Base-by-base conservation (phyloP, 2,888 invertebrate species). In the Microctonus brassicae region DNA sequence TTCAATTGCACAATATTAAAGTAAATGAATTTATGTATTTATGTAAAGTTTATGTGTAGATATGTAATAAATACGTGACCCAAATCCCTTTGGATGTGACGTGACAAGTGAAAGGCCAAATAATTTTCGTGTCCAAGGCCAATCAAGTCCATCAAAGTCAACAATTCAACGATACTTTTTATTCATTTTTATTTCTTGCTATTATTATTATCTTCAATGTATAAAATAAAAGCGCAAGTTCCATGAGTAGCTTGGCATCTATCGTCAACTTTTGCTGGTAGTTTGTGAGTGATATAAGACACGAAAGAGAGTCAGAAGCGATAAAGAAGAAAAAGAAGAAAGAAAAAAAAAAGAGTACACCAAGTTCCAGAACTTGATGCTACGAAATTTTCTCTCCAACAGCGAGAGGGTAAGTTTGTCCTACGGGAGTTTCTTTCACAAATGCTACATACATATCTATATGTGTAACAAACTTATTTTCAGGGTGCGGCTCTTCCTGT, bases 61-160 rank as follows among this genome's bases (percentile, higher is more conserved):
- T 33, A 17, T 58, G n/a, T 58, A n/a, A 58, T 29, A 20, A 60
- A 36, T 34, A 60, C 33, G 34, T 36, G 20, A 60, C 47, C 47
- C 29, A 57, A 29, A 20, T 34, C 20, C 33, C 20, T 60, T 60
- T 60, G 20, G 10, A 57, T 26, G 13, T 34, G 34, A 22, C 20
- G 22, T 60, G 60, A 60, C 60, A 20, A 60, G 60, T 60, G 60
- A 60, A 60, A 60, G 60, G 60, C 34, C 60, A 22, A 60, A 60
- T 60, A 34, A 60, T 60, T 60, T 60, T 60, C 17, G 33, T 36
- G 34, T 20, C 34, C 60, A 60, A 60, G 60, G 60, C 22, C 60
- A 60, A 33, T 20, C 60, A 34, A 20, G 60, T 33, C 22, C 60
- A 60, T 60, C 60, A 60, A 60, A 36, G 22, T 60, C 34, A 33